Conservation (phyloP, 1,140 invertebrate genomes). For the Temnothorax longispinosus region DNA sequence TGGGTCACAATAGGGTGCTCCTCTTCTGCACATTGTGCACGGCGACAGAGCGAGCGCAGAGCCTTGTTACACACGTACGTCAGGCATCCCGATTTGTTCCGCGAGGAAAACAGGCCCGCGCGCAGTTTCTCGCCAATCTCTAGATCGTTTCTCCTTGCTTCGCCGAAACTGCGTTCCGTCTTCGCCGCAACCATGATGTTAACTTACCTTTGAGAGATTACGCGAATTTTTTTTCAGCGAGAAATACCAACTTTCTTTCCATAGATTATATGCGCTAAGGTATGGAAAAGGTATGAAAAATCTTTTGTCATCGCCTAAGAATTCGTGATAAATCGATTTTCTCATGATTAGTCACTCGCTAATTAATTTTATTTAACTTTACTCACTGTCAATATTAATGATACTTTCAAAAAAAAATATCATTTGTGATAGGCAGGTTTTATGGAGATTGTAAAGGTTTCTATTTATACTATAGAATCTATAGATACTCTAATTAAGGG, state of each 20-base stretch:
- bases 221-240: background rate
- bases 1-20: constrained; percentile 76
- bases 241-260: background rate
- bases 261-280: background rate
- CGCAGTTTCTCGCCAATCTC: background rate
- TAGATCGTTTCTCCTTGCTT: background rate
- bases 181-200: constrained; percentile 6
- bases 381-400: too few relatives aligned
- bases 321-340: background rate
- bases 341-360: background rate
- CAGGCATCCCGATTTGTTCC: constrained; percentile 48
- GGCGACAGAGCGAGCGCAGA: constrained; percentile 41
- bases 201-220: constrained; percentile 7
- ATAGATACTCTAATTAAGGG: background rate
- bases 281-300: background rate
- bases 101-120: constrained; percentile 34
- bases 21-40: constrained; percentile 66
- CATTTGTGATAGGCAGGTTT: background rate
- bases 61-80: constrained; percentile 46
- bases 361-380: background rate
- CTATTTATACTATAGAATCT: too few relatives aligned
- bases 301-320: background rate
- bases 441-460: background rate
- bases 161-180: background rate
- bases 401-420: background rate